Base-by-base conservation (phyloP, 2,797 vertebrate species). In the Semaprochilodus insignis region DNA sequence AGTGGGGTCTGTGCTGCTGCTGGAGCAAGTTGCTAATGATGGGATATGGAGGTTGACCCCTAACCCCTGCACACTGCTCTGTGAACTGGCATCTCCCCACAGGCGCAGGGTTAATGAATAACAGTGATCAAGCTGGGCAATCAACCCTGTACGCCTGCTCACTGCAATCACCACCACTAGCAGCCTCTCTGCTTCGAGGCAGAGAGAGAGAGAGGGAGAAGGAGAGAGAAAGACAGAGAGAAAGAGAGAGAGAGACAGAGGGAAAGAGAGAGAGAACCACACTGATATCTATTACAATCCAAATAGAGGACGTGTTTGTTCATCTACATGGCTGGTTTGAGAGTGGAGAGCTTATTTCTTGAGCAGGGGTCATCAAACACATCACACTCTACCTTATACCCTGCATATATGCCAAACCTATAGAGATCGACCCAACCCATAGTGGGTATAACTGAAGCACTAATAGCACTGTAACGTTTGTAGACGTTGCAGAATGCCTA, bases 41-140 rank as follows among this genome's bases (percentile, higher is more conserved):
- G 75, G 54, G 70, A 76, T 83, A 74, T 78, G 70, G 71, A 83
- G 75, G 72, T 78, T 85, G 83, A 83, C 78, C 76, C 21, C 55
- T 83, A 70, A 81, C 69, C 44, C 63, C 44, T 83, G 67, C 81
- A 81, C 71, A 81, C 74, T 51, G 78, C 57, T 54, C 69, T 52
- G 67, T 23, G 51, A 19, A 57, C 51, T 48, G 27, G 31, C 66
- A 82, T 72, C 21, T 69, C 80, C 83, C 71, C 74, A 67, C 69
- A 81, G 71, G 65, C 74, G 7, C 54, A 69, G 60, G 86, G 86
- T 83, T 85, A 85, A 85, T 85, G 81, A 83, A 83, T 83, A 85
- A 85, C 78, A 85, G 78, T 78, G 75, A 85, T 85, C 81, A 81
- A 81, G 60, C 65, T 55, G 73, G 59, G 60, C 81, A 85, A 82